Percentiles rank a stretch among this genome's conserved stretches.
These are phyloP conservation scores for Sibirionetta formosa DNA, from an alignment of 2,797 vertebrate genomes.

Conservation along the genomic window DNA sequence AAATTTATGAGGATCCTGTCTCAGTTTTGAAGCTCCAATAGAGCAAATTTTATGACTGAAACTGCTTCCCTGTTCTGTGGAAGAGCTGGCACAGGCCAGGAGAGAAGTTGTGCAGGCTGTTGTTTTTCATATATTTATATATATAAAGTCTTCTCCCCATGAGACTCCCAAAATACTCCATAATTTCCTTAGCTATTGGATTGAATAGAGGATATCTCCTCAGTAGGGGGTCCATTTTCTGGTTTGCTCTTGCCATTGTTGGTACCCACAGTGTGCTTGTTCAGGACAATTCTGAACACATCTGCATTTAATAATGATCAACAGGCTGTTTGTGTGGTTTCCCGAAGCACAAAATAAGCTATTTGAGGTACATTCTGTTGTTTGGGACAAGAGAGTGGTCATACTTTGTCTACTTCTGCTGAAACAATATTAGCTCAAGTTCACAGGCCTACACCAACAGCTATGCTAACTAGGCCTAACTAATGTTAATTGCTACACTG, in stretches of 20 bases:
- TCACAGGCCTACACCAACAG: background rate
- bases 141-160: background rate
- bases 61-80: background rate
- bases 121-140: background rate
- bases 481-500: background rate
- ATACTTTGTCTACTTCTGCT: background rate
- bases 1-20: background rate
- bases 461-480: background rate
- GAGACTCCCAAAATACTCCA: background rate
- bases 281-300: background rate
- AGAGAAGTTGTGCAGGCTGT: background rate
- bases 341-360: background rate
- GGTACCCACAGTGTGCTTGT: background rate
- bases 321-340: background rate
- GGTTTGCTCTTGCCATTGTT: background rate
- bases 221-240: background rate
- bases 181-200: background rate
- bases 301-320: background rate
- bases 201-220: background rate
- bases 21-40: background rate
- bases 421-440: background rate
- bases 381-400: background rate
- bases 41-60: background rate
- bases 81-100: background rate
- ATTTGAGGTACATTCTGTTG: background rate